These are phyloP conservation scores for Tipula confusa DNA, from an alignment of 2,888 invertebrate genomes.

Conservation along the genomic window DNA sequence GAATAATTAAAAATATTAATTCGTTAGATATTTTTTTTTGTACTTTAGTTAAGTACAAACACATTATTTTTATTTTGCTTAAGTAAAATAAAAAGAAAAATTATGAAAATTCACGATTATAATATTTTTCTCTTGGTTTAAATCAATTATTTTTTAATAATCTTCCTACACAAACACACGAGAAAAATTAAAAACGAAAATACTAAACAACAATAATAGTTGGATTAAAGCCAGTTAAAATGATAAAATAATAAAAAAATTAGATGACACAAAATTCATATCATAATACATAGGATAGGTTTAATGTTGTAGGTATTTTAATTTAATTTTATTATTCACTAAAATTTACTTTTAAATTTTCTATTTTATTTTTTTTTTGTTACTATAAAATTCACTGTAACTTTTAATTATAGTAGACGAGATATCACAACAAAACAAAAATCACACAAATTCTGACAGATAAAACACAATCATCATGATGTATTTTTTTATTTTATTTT, in stretches of 20 bases:
- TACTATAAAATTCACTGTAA: background rate
- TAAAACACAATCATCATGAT: background rate
- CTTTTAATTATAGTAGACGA: background rate
- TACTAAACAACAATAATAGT: constrained; percentile 25
- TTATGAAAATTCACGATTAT: background rate
- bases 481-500: background rate
- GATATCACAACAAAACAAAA: background rate
- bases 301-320: background rate
- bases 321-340: background rate
- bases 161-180: constrained; percentile 6
- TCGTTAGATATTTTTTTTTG: background rate
- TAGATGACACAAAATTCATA: background rate
- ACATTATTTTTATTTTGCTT: background rate
- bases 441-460: background rate
- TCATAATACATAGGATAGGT: background rate
- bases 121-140: background rate
- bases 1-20: background rate
- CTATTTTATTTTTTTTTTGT: background rate
- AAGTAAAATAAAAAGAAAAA: background rate
- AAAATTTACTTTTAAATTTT: background rate
- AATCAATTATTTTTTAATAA: constrained; percentile 25
- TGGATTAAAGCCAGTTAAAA: background rate
- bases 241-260: too few relatives aligned
- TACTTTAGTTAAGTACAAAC: background rate
- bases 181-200: background rate